Conservation (phyloP, 2,797 vertebrate species). For the Sciaenops ocellatus region DNA sequence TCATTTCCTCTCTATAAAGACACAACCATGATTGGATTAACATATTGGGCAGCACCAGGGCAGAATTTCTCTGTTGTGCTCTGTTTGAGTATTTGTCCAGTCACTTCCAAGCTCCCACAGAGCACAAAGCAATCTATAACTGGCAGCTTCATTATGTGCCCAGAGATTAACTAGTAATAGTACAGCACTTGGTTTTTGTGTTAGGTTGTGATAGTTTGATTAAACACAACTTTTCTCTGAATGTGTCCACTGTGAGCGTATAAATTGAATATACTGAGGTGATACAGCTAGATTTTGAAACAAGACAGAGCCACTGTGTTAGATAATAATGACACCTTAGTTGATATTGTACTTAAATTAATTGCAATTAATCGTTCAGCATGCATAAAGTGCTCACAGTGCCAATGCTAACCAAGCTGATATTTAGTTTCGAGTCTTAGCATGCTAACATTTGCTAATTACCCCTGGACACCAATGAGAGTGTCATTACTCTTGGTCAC, state of each 20-base stretch:
- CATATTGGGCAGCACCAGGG: conserved; percentile 8
- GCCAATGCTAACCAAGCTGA: neutral
- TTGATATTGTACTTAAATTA: neutral
- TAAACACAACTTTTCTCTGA: conserved; percentile 19
- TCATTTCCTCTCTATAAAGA: conserved; percentile 15
- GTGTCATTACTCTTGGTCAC: neutral
- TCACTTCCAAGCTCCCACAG: conserved; percentile 3
- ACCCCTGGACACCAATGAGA: neutral
- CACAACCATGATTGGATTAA: conserved; percentile 16
- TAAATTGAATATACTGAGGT: neutral
- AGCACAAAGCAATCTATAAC: conserved; percentile 35
- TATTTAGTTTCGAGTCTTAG: neutral
- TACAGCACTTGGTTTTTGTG: neutral
- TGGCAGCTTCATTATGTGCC: conserved; percentile 38
- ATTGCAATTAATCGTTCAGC: neutral
- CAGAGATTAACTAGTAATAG: conserved; percentile 20
- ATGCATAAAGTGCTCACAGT: neutral
- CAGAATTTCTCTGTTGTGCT: conserved; percentile 20
- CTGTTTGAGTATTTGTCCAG: conserved; percentile 22
- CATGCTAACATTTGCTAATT: neutral
- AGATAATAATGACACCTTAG: neutral
- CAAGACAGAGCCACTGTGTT: neutral
- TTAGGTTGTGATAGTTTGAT: neutral
- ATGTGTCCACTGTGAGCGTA: neutral
- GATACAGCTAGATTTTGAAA: neutral